Conservation (phyloP, 2,888 invertebrate species). For the Colletes collaris region DNA sequence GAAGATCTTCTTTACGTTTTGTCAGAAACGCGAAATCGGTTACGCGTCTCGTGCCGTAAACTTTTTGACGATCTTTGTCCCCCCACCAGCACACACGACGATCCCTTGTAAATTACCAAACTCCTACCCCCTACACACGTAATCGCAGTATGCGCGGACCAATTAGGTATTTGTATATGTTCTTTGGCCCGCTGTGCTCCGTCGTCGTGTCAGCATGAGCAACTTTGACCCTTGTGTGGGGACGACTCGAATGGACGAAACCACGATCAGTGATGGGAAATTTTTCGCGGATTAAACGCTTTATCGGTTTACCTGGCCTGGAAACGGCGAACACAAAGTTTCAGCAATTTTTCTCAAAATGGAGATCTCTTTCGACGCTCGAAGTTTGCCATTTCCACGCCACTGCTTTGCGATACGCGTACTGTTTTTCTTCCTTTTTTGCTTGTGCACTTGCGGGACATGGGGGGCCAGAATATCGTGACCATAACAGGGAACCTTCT, state of each 20-base stretch:
- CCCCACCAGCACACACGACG: slow-evolving; percentile 29
- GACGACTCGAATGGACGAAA: slow-evolving; percentile 51
- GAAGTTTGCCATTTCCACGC: too few species aligned
- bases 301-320: too few species aligned
- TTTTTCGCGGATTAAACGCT: too few species aligned
- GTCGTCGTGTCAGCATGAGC: slow-evolving; percentile 46
- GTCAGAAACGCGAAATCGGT: too few species aligned
- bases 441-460: slow-evolving; percentile 32
- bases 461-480: slow-evolving; percentile 30
- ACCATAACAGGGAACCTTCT: slow-evolving; percentile 29
- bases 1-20: too few species aligned
- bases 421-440: slow-evolving; percentile 8
- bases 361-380: too few species aligned
- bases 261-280: too few species aligned
- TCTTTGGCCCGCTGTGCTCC: slow-evolving; percentile 59
- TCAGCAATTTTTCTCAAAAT: too few species aligned
- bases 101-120: slow-evolving; percentile 35
- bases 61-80: slow-evolving; percentile 9
- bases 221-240: slow-evolving; percentile 62
- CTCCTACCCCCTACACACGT: slow-evolving; percentile 60
- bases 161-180: slow-evolving; percentile 79
- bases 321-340: too few species aligned
- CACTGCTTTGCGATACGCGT: too few species aligned
- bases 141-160: slow-evolving; percentile 79
- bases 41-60: slow-evolving; percentile 13